A percentile compares a stretch with the other conserved stretches of the same genome.
These are phyloP conservation scores for Sclerodermus sp. DNA, from an alignment of 2,888 invertebrate species.

Conservation along the genomic window DNA sequence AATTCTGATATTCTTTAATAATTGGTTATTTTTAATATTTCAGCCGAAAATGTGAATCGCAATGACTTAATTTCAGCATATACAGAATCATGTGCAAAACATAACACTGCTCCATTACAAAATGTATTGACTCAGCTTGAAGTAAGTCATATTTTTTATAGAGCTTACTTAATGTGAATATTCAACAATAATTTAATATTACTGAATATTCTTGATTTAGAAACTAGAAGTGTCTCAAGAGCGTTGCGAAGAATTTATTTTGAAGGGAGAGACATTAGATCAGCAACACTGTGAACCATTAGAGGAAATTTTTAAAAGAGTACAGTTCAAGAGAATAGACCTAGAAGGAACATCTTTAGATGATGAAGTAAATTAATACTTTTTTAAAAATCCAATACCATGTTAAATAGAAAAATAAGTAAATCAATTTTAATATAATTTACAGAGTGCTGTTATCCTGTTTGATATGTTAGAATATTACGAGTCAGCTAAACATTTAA, in stretches of 20 bases:
- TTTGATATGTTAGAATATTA: slow-evolving; percentile 94
- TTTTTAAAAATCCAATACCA: neutral
- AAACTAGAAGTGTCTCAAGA: slow-evolving; percentile 54
- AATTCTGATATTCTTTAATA: neutral
- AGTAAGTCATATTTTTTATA: slow-evolving; percentile 57
- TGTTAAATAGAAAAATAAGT: slow-evolving; percentile 5
- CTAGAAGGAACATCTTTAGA: slow-evolving; percentile 70
- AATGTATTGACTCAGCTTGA: slow-evolving; percentile 73
- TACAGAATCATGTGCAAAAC: slow-evolving; percentile 71
- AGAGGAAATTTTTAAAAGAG: slow-evolving; percentile 79
- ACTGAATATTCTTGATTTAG: slow-evolving; percentile 27
- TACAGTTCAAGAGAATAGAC: slow-evolving; percentile 73
- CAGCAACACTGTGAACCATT: slow-evolving; percentile 76
- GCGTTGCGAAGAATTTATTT: slow-evolving; percentile 65
- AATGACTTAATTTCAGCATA: slow-evolving; percentile 76
- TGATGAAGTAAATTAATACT: slow-evolving; percentile 67
- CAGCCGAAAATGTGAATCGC: slow-evolving; percentile 67
- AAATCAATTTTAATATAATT: slow-evolving; percentile 14
- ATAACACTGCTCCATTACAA: slow-evolving; percentile 71
- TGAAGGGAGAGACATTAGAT: slow-evolving; percentile 66
- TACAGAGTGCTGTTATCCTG: slow-evolving; percentile 67
- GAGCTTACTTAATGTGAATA: neutral
- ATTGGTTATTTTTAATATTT: slow-evolving; percentile 35
- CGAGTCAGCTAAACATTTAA: slow-evolving; percentile 73
- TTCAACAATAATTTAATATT: neutral